Evolutionary conservation across 2,888 invertebrate genomes (phyloP).

Genomic region (Ophioninae sp.): DNA sequence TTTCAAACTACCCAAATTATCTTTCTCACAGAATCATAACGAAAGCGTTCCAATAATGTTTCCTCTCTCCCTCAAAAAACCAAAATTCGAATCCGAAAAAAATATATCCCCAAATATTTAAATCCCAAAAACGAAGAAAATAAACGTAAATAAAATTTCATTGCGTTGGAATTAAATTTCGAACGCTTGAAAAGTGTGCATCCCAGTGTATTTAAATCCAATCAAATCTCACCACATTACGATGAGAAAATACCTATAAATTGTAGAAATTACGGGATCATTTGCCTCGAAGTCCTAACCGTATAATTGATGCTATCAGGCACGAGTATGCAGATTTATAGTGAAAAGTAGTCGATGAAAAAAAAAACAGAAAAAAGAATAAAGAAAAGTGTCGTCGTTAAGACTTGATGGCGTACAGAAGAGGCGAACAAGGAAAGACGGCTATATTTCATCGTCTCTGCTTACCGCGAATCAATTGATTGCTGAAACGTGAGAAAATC

Average conservation of each 20-base stretch:
- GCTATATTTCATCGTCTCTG: conserved; percentile 23
- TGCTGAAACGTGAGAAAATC: conserved; percentile 23
- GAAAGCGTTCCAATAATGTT: too few species aligned
- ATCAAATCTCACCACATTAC: background rate
- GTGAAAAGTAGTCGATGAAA: background rate
- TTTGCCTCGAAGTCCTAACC: background rate
- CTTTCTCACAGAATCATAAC: too few species aligned
- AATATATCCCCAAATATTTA: too few species aligned
- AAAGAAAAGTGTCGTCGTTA: background rate
- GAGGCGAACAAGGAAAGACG: background rate
- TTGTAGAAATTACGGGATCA: background rate
- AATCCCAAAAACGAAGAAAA: too few species aligned
- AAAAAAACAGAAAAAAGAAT: background rate
- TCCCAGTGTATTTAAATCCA: too few species aligned
- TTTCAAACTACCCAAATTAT: too few species aligned
- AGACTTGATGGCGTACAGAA: background rate
- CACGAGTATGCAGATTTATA: background rate
- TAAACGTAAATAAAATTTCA: too few species aligned
- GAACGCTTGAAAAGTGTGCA: too few species aligned
- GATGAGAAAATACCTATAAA: background rate
- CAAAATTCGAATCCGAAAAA: too few species aligned
- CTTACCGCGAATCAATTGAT: conserved; percentile 20
- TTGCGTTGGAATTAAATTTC: too few species aligned
- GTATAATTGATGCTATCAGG: background rate
- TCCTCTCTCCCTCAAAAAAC: too few species aligned